Percentiles rank a stretch among this genome's conserved stretches.
phyloP scores from a whole-genome alignment of 2,797 vertebrate genomes.

The Coilia nasus region DNA sequence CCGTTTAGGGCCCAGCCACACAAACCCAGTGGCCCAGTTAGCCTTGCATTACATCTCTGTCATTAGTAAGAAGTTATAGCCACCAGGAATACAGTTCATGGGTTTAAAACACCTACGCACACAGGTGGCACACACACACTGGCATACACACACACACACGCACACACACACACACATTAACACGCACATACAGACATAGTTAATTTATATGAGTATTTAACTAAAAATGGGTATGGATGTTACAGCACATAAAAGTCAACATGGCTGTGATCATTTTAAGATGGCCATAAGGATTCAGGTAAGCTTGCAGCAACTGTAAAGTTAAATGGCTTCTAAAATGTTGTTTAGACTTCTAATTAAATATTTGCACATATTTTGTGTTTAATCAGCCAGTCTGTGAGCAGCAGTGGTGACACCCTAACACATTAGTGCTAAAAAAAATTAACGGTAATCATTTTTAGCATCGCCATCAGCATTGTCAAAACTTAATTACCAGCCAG shows the following conservation, averaged over 20 bases:
- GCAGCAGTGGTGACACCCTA: neutral
- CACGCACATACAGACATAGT: neutral
- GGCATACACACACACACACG: too few species aligned
- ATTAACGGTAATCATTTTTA: neutral
- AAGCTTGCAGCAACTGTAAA: neutral
- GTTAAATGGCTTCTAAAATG: neutral
- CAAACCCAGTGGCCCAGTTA: neutral
- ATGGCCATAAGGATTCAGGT: neutral
- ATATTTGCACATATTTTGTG: neutral
- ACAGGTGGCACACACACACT: too few species aligned
- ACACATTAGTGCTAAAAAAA: neutral
- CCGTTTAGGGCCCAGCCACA: constrained; percentile 21
- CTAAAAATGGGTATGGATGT: neutral
- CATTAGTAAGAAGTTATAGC: neutral
- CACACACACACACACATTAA: too few species aligned
- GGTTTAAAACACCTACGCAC: neutral
- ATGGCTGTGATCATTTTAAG: neutral
- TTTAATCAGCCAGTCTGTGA: neutral
- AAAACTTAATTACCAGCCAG: constrained; percentile 13
- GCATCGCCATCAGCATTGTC: neutral
- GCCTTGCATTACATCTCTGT: neutral
- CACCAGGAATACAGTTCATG: neutral
- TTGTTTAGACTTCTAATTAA: neutral
- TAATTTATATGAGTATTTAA: constrained; percentile 3
- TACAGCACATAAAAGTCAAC: neutral